Base-by-base conservation (phyloP, 2,888 invertebrate species). In the Chrysotoxum bicinctum region DNA sequence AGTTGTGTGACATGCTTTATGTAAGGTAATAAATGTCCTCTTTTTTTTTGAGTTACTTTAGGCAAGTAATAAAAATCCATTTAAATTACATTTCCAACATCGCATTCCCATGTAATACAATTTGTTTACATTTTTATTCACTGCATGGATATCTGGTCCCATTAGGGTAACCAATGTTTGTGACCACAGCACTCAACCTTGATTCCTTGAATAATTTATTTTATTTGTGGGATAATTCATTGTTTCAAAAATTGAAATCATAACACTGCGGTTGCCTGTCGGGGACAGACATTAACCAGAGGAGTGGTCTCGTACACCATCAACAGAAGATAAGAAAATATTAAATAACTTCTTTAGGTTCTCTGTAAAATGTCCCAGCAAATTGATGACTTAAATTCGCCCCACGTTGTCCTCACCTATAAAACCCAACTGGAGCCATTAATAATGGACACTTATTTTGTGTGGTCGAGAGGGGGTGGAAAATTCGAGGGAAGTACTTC, bases 351-450 rank as follows among this genome's bases (percentile, higher is more conserved):
- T 72, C 43, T 16, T 37, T 21, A 60, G 32, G 52, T 23, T 37
- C 72, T 68, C 72, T 82, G 82, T 68, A 77, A 78, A 83, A 73
- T 83, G 78, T 83, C 74, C 83, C 64, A 64, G 30, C 50, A 52
- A 83, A 79, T 83, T 79, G 83, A 83, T 74, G 74, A 35, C 83
- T 75, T 70, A 74, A 83, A 75, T 83, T 79, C 54, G 64, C 26
- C 32, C 68, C 37, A 60, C 40, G 19, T 48, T 50, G 37, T 77
- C 50, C 40, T 16, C 16, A 48, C 16, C 21, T 14, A 35, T 52
- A 48, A 12, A 30, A 56, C 32, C 35, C 50, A 62, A 48, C 54
- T 64, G 54, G 52, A 37, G 21, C 48, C 68, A 73, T 77, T 68
- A 82, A 82, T 77, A 77, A 82, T 82, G 54, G 73, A 76, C 56